Conservation (phyloP, 2,888 invertebrate species). For the Drosophila stalkeri region DNA sequence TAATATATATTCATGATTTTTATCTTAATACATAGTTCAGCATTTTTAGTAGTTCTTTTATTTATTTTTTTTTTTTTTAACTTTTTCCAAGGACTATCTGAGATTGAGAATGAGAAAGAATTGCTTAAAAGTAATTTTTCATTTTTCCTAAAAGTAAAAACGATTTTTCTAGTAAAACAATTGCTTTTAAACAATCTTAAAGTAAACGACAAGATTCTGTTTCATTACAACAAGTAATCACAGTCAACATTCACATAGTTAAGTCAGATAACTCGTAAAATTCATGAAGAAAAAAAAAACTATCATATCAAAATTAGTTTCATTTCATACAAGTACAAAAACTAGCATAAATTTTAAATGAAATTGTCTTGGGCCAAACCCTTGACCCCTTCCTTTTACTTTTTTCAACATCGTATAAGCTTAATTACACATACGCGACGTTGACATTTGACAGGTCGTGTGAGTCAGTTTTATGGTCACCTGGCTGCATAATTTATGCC, state of each 20-base stretch:
- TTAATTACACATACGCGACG: slow-evolving; percentile 74
- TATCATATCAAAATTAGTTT: neutral
- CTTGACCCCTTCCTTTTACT: neutral
- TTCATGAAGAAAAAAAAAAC: neutral
- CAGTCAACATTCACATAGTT: neutral
- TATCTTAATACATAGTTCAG: too few relatives aligned
- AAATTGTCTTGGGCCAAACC: neutral
- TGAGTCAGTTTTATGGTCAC: slow-evolving; percentile 62
- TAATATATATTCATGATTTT: too few relatives aligned
- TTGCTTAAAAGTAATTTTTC: too few relatives aligned
- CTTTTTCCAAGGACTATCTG: too few relatives aligned
- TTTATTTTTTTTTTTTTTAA: too few relatives aligned
- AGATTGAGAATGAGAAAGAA: too few relatives aligned
- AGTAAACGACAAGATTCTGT: too few relatives aligned
- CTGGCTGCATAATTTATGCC: slow-evolving; percentile 70
- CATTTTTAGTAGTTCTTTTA: too few relatives aligned
- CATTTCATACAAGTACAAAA: neutral
- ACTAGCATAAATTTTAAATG: slow-evolving; percentile 5
- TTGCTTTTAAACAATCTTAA: too few relatives aligned
- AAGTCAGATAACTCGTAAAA: neutral
- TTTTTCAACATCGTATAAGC: slow-evolving; percentile 42
- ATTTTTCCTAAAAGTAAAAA: too few relatives aligned
- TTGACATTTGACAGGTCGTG: slow-evolving; percentile 60
- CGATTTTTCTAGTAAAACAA: too few relatives aligned
- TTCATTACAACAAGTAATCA: neutral